These are phyloP conservation scores for Propithecus perrieri DNA, from an alignment of 2,797 vertebrate species.

Conservation along the genomic window DNA sequence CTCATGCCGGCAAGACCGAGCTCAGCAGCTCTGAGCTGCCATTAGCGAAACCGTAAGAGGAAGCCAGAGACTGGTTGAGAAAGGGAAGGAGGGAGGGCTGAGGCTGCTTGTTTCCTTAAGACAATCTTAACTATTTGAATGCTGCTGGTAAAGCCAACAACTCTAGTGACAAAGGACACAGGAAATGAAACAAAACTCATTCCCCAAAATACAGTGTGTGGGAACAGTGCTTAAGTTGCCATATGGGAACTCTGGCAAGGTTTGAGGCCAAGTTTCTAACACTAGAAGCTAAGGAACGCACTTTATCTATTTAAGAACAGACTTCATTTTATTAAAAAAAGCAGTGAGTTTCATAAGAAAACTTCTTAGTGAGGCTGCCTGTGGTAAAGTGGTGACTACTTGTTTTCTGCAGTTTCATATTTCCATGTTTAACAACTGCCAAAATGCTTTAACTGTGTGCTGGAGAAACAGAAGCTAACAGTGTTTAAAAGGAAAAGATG, in stretches of 20 bases:
- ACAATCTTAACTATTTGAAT: slow-evolving; percentile 72
- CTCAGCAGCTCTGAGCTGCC: neutral
- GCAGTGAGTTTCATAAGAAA: neutral
- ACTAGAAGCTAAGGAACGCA: neutral
- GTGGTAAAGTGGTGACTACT: neutral
- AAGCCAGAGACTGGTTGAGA: slow-evolving; percentile 80
- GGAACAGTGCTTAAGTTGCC: neutral
- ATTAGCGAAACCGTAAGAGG: slow-evolving; percentile 43
- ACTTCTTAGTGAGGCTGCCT: neutral
- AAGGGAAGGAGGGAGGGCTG: slow-evolving; percentile 75
- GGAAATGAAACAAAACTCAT: neutral
- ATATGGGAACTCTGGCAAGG: neutral
- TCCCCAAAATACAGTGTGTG: neutral
- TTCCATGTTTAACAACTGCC: neutral
- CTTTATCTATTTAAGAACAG: neutral
- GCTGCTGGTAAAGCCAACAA: slow-evolving; percentile 28
- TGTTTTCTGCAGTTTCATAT: slow-evolving; percentile 35
- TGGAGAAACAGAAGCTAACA: neutral
- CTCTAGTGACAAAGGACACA: neutral
- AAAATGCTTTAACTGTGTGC: neutral
- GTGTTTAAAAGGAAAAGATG: neutral
- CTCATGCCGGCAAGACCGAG: neutral
- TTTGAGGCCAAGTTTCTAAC: neutral
- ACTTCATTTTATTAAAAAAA: neutral
- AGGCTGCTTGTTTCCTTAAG: slow-evolving; percentile 78